Evolutionary conservation across 1,140 invertebrate species (phyloP), one percentile per base, ranked within the genome.

Genomic region (Sycophaga agraensis): DNA sequence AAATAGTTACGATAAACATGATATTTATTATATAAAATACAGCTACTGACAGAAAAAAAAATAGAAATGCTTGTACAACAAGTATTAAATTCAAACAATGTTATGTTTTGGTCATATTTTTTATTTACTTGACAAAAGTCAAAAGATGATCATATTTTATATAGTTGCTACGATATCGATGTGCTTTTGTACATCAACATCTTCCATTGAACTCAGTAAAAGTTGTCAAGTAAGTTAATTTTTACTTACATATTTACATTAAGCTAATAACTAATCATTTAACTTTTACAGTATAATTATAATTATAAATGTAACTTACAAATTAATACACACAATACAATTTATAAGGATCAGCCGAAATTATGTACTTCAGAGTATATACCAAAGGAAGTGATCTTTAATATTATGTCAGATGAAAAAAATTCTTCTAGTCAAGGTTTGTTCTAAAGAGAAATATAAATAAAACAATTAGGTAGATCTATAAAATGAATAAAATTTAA

Each of bases 291-390:
- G 56, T 58, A 58, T 14, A 45, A 35, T 24, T 48, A 46, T 37
- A 45, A 58, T 28, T 58, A 58, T 40, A 49, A 28, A 5, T 58
- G 56, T 58, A 16, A 26, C 22, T 37, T 39, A 24, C 19, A 21
- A 45, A 42, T 4, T 14, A 22, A 46, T 19, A 46, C 16, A 34
- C 24, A 24, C 0, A 22, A 31, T 34, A 34, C 1, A 35, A 56
- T 7, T 28, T 22, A 34, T 46, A 42, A 28, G 11, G 1, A 54
- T 16, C 5, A n/a, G 0, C 26, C 46, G 24, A 55, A 64, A 45
- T n/a, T 48, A 31, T 64, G 62, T 26, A 59, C 21, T 24, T 37
- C n/a, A 50, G 26, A 64, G 24, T 14, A 59, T 55, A 42, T 64
- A 55, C 63, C 63, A 64, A 55, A 64, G 14, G 51, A 43, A 16